Base-by-base conservation (phyloP, 1,140 invertebrate species). In the Nasonia longicornis region DNA sequence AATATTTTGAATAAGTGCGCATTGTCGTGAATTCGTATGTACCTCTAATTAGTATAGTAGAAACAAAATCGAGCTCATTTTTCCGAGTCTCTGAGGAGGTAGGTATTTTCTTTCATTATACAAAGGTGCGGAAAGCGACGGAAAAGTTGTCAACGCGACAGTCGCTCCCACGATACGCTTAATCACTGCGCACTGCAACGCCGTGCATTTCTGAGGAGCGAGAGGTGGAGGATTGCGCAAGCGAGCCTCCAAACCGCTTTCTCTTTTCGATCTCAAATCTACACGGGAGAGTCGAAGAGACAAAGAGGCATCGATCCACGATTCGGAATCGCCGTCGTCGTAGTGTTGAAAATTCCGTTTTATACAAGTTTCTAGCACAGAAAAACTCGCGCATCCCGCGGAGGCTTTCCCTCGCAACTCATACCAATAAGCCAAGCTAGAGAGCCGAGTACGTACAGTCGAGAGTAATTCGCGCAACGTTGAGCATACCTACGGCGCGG, bases 401-500 rank as follows among this genome's bases (percentile, higher is more conserved):
- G 22, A 29, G 20, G 66, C 7, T 79, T 79, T 31, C 67, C 26
- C 76, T 48, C 52, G 22, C 10, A 14, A 4, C 22, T 26, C 35
- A 26, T 45, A 52, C n/a, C 35, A 31, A 45, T 8, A 22, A n/a
- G 66, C 12, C 8, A 31, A 22, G 48, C 22, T 38, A 26, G 48
- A 52, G 22, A 63, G 58, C 26, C 3, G 6, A 29, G 74, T 63
- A 35, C 69, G 12, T 22, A 20, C n/a, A 48, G 71, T 2, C 67
- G 38, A 2, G 67, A 35, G 67, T 71, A 38, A 52, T 63, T 74
- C 26, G 20, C 45, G 29, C 72, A 29, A 72, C 52, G 70, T 64
- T 35, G 42, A 31, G 84, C 87, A 86, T 87, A 86, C 84, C 88
- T 85, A 88, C 86, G 88, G 85, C 84, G 83, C 76, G 84, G 84